Evolutionary conservation across 2,113 vertebrate genomes (phyloP), one percentile per base, ranked within the genome.

Genomic region (Mastomys natalensis): DNA sequence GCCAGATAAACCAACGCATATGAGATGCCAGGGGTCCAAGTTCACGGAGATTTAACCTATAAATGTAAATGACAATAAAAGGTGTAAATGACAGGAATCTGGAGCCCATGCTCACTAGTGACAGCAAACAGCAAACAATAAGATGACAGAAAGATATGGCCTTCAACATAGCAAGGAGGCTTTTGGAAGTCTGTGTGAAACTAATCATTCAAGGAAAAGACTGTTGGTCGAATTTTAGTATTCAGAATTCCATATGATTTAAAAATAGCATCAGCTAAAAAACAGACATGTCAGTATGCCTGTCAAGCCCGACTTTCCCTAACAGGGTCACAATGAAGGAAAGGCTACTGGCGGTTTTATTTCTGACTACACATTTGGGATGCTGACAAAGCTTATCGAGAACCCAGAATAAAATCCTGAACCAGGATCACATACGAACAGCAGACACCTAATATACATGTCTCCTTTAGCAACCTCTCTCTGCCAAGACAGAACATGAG

Each of bases 1-100:
- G 98, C 99, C 99, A 99, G 95, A 99, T 99, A 96, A 99, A 99
- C 99, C 99, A 99, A 95, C 99, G 99, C 99, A 99, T 99, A 97
- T 99, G 99, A 93, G 99, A 99, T 0, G 99, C 99, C 19, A 99
- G 97, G 51, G 99, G 99, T 48, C 99, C 99, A 92, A 99, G 98
- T 89, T 99, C 99, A 70, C 99, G 99, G n/a, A 99, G 99, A 93
- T 99, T 99, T 98, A 99, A 98, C 99, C 99, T 99, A 98, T 43
- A 98, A 45, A 92, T 17, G 95, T 93, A 95, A 94, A 98, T 92
- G 97, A 97, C 80, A 97, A 93, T 43, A 98, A 92, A 92, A 97
- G 85, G 17, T 45, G 66, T 92, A 73, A 98, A 88, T 82, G 76
- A 96, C 97, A 0, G 8, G 53, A 92, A 40, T 72, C 87, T 10